Evolutionary conservation across 2,113 vertebrate species (phyloP).

Genomic region (Lophius piscatorius): DNA sequence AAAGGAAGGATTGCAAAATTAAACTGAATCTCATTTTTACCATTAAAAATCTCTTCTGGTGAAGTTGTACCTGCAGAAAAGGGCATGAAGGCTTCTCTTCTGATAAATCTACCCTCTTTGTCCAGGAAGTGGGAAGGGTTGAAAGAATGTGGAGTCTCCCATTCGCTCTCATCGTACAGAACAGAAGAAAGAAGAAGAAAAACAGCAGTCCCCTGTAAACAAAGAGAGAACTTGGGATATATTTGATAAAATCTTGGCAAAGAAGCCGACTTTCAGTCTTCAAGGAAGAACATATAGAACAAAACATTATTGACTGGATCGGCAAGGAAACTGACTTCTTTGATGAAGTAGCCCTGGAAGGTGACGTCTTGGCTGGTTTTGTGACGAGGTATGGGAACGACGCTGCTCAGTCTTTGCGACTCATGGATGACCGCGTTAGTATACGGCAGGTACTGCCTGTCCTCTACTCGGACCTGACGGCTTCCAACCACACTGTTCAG

Average conservation of each 20-base stretch:
- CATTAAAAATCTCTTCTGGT: fast-evolving
- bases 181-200: conserved; percentile 74
- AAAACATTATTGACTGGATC: too few relatives aligned
- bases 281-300: background rate
- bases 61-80: conserved; percentile 77
- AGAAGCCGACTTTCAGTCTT: background rate
- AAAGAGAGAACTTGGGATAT: background rate
- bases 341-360: conserved; percentile 57
- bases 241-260: background rate
- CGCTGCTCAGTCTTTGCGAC: conserved; percentile 67
- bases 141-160: conserved; percentile 73
- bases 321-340: conserved; percentile 26
- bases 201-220: conserved; percentile 66
- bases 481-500: conserved; percentile 68
- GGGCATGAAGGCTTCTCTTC: conserved; percentile 73
- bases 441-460: conserved; percentile 73
- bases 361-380: conserved; percentile 58
- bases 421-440: conserved; percentile 80
- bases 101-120: conserved; percentile 66
- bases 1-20: background rate
- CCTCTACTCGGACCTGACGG: conserved; percentile 56
- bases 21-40: background rate
- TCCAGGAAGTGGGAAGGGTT: conserved; percentile 77
- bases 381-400: conserved; percentile 59
- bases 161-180: conserved; percentile 71